Conservation (phyloP, 2,113 vertebrate genomes). For the Eleginops maclovinus region DNA sequence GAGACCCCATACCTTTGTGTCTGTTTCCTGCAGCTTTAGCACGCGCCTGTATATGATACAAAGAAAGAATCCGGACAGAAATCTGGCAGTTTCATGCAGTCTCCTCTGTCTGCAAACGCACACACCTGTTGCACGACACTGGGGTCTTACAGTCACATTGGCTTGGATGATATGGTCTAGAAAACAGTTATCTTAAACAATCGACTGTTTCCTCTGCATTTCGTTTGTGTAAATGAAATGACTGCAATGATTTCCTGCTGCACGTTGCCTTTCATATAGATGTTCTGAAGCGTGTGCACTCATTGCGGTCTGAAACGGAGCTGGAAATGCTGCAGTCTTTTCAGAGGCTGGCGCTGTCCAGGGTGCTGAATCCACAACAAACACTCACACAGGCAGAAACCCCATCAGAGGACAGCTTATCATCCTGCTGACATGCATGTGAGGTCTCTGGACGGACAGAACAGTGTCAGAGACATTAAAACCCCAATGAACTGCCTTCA, state of each 20-base stretch:
- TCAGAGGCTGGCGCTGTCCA: constrained; percentile 46
- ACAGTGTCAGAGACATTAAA: neutral
- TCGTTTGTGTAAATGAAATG: neutral
- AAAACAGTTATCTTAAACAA: neutral
- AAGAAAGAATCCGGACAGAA: neutral
- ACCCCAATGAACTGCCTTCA: neutral
- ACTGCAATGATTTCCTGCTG: neutral
- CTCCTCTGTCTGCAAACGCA: neutral
- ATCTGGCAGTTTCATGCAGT: neutral
- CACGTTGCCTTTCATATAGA: neutral
- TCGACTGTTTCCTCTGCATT: too few relatives aligned
- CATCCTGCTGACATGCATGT: neutral
- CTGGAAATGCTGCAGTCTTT: constrained; percentile 46
- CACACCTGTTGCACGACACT: constrained; percentile 59
- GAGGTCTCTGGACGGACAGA: neutral
- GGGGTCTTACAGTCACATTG: neutral
- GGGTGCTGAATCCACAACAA: constrained; percentile 54
- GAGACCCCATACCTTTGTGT: neutral
- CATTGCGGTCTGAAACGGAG: neutral
- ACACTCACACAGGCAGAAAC: neutral
- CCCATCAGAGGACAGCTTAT: neutral
- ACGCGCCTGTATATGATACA: neutral
- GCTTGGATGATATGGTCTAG: neutral
- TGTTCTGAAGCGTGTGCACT: neutral
- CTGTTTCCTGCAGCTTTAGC: neutral